Percentiles rank a stretch among this genome's conserved stretches.
Evolutionary conservation across 1,140 invertebrate genomes (phyloP).

Genomic region (Bombus waltoni): DNA sequence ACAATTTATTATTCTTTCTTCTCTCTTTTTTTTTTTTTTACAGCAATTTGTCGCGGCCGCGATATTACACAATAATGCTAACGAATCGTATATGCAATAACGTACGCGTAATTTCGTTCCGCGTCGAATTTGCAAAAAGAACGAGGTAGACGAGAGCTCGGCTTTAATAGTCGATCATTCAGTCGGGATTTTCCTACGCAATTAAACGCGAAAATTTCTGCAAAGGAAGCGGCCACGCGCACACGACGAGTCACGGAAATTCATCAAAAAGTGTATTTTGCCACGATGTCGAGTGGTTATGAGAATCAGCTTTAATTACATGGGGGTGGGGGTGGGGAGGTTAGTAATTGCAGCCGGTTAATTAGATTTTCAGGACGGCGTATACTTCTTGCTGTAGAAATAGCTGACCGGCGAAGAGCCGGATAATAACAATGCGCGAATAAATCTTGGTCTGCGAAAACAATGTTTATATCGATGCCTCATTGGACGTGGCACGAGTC

Average conservation of each 20-base stretch:
- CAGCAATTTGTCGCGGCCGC: neutral
- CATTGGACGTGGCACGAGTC: no score
- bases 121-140: neutral
- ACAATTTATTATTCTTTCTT: neutral
- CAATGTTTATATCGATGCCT: neutral
- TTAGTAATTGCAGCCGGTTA: slow-evolving; percentile 59
- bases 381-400: slow-evolving; percentile 33
- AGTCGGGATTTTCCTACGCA: slow-evolving; percentile 20
- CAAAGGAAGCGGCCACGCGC: slow-evolving; percentile 20
- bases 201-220: slow-evolving; percentile 43
- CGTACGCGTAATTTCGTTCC: slow-evolving; percentile 7
- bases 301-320: slow-evolving; percentile 63
- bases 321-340: neutral
- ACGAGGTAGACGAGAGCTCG: neutral
- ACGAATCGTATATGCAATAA: neutral
- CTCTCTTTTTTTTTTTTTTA: neutral
- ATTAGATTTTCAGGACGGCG: slow-evolving; percentile 58
- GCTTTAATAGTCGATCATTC: slow-evolving; percentile 8
- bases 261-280: slow-evolving; percentile 51
- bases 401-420: slow-evolving; percentile 41
- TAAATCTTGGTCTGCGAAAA: neutral
- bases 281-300: slow-evolving; percentile 42
- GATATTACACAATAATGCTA: neutral
- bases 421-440: slow-evolving; percentile 13
- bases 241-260: slow-evolving; percentile 19